A percentile compares a stretch with the other conserved stretches of the same genome.
Conservation (phyloP, 2,797 vertebrate genomes). For the Mormyrus hasselquistii region DNA sequence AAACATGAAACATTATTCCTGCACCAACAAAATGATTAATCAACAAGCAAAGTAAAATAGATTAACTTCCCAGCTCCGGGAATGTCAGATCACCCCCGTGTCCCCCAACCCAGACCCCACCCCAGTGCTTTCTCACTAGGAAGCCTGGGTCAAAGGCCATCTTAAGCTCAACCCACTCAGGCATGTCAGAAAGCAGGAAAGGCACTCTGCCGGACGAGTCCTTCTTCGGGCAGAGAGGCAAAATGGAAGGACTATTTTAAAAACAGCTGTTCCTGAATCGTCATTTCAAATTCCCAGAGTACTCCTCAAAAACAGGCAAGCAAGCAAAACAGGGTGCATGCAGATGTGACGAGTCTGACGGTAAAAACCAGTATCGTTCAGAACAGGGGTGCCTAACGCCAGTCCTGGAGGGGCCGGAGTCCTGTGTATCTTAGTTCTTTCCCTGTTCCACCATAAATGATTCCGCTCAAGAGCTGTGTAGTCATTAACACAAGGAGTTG, state of each 20-base stretch:
- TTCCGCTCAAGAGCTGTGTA: too few species aligned
- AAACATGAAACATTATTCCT: background rate
- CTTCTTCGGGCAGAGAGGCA: background rate
- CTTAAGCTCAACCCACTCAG: background rate
- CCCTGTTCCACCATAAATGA: too few species aligned
- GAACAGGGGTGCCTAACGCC: background rate
- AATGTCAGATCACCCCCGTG: background rate
- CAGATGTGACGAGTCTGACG: background rate
- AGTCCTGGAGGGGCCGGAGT: too few species aligned
- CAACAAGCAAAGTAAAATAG: background rate
- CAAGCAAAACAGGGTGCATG: background rate
- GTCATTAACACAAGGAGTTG: too few species aligned
- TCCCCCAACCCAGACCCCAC: background rate
- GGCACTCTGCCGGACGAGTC: background rate
- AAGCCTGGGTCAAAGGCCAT: conserved; percentile 7
- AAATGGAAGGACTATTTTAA: conserved; percentile 29
- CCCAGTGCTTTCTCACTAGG: background rate
- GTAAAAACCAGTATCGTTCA: background rate
- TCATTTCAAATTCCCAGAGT: background rate
- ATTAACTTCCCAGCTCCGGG: background rate
- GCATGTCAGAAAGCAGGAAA: conserved; percentile 4
- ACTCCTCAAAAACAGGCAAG: background rate
- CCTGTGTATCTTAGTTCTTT: too few species aligned
- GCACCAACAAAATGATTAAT: background rate
- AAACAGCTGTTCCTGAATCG: background rate